Conservation (phyloP, 2,797 vertebrate species). For the Tragelaphus oryx region DNA sequence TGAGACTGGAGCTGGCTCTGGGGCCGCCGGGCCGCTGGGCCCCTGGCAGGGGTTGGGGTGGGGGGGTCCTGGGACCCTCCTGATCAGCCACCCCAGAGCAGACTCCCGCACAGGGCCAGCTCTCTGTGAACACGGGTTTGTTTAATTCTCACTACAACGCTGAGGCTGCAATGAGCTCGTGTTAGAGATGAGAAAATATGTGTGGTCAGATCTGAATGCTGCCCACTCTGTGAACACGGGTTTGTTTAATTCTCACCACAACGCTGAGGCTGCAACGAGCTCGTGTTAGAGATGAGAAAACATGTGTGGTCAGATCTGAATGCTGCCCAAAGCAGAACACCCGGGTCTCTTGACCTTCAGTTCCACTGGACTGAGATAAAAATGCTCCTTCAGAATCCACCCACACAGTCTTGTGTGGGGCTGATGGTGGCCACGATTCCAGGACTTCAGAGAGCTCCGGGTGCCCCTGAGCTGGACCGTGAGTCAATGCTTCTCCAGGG, state of each 20-base stretch:
- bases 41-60: no score
- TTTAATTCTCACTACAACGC: not conserved
- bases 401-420: not conserved
- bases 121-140: not conserved
- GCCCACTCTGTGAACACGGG: not conserved
- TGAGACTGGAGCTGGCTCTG: not conserved
- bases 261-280: not conserved
- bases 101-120: fast-evolving
- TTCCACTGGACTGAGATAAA: not conserved
- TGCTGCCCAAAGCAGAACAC: not conserved
- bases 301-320: not conserved
- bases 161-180: not conserved
- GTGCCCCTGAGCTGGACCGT: not conserved
- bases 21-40: not conserved
- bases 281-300: not conserved
- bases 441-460: no score
- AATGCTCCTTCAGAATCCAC: not conserved
- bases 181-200: not conserved
- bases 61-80: fast-evolving
- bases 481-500: not conserved
- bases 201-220: not conserved
- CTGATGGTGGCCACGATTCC: fast-evolving
- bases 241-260: not conserved
- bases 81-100: fast-evolving
- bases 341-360: not conserved